Base-by-base conservation (phyloP, 2,113 vertebrate genomes). In the Nanger granti region DNA sequence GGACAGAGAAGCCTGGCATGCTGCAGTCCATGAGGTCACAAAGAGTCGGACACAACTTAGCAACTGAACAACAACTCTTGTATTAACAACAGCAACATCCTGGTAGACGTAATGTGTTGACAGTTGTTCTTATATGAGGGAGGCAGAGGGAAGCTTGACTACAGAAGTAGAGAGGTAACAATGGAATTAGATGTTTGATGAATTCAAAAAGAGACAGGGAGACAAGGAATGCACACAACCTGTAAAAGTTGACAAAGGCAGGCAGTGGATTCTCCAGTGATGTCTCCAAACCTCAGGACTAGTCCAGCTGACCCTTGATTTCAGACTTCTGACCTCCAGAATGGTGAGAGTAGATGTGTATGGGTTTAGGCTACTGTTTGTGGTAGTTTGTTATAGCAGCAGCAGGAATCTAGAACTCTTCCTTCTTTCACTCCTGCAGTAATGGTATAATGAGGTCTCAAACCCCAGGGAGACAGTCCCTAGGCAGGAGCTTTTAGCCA, bases 341-440 rank as follows among this genome's bases (percentile, higher is more conserved):
- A 5, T 22, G 1, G 5, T 28, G 3, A 7, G 13, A 26, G 15
- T 7, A 3, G 4, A 41, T 8, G 7, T 52, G 44, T 22, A 4
- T 22, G 17, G 12, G 12, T 20, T 2, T 5, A 49, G 8, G 59
- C 37, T 3, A 34, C 17, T 4, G 4, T 49, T 18, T 29, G 2
- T 31, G 57, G 59, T 22, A 1, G 24, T 17, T 54, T 29, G 49
- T 57, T 18, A 4, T 3, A 31, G 22, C 12, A 44, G 11, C 54
- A 55, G 1, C 1, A 0, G 28, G 41, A n/a, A 54, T 12, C 15
- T 0, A 24, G 29, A 1, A 3, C 37, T 11, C 4, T 11, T 31
- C 37, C 69, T 52, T 11, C 0, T 41, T 8, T 66, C 37, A 37
- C 52, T 59, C 7, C n/a, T 1, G 13, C 4, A 89, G 26, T 18